Conservation (phyloP, 2,113 vertebrate genomes). For the Cephalopholis sonnerati region DNA sequence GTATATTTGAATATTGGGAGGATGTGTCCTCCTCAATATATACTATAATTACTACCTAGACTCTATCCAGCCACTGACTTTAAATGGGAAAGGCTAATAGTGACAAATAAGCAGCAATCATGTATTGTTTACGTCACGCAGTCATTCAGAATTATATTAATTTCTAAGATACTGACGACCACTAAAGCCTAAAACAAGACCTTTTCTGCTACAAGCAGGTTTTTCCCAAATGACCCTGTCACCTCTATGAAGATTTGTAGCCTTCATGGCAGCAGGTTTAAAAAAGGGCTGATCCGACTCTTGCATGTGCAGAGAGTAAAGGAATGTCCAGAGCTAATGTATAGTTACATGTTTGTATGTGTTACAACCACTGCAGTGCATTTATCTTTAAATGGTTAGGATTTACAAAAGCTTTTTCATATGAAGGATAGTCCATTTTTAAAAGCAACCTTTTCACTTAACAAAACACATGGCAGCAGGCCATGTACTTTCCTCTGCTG, state of each 20-base stretch:
- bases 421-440: not conserved
- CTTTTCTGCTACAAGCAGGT: not conserved
- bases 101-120: no score
- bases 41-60: no score
- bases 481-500: slow-evolving; percentile 17
- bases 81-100: no score
- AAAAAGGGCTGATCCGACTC: not conserved
- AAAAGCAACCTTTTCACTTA: slow-evolving; percentile 25
- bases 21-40: no score
- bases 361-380: not conserved
- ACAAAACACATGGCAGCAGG: not conserved
- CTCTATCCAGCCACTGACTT: no score
- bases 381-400: not conserved
- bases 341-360: not conserved
- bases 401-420: not conserved
- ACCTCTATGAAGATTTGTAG: slow-evolving; percentile 8
- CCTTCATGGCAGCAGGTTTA: not conserved
- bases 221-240: no score
- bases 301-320: not conserved
- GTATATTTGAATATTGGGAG: no score
- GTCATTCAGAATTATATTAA: no score
- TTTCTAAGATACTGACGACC: no score
- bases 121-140: no score
- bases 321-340: not conserved
- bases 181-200: no score